Percentiles rank a stretch among this genome's conserved stretches.
Conservation (phyloP, 2,888 invertebrate genomes). For the Acleris literana region DNA sequence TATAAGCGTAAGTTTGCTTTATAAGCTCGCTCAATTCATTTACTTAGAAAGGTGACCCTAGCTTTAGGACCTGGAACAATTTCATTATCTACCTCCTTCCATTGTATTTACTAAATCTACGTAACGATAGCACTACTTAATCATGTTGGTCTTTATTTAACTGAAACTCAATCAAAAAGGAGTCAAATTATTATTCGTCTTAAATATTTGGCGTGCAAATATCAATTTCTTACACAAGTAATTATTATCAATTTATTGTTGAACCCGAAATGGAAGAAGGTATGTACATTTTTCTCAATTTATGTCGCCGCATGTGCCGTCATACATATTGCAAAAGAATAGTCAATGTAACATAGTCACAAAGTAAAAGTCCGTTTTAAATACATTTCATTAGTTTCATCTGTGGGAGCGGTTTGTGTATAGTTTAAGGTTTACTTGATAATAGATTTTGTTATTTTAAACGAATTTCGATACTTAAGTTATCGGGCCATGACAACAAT, state of each 20-base stretch:
- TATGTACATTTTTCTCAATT: slow-evolving; percentile 40
- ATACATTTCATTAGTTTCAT: slow-evolving; percentile 67
- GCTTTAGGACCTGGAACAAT: slow-evolving; percentile 58
- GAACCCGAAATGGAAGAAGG: slow-evolving; percentile 55
- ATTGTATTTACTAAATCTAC: slow-evolving; percentile 39
- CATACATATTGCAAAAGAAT: slow-evolving; percentile 2
- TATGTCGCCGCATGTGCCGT: not conserved
- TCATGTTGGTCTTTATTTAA: slow-evolving; percentile 20
- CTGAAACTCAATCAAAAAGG: not conserved
- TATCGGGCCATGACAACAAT: slow-evolving; percentile 80
- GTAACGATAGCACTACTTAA: not conserved
- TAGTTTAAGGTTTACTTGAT: slow-evolving; percentile 68
- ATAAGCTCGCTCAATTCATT: slow-evolving; percentile 82
- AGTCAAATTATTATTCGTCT: too few relatives aligned
- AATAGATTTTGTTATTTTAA: slow-evolving; percentile 69
- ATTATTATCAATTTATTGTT: not conserved
- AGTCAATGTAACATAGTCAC: slow-evolving; percentile 77
- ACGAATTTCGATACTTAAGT: slow-evolving; percentile 73
- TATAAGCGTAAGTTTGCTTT: slow-evolving; percentile 77
- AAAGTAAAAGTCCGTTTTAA: slow-evolving; percentile 60
- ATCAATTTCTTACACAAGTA: not conserved
- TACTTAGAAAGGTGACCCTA: slow-evolving; percentile 73
- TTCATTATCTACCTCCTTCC: slow-evolving; percentile 61
- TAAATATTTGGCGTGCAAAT: too few relatives aligned
- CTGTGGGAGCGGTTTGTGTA: slow-evolving; percentile 77